Conservation (phyloP, 2,113 vertebrate species). For the Anarhynchus alexandrinus region DNA sequence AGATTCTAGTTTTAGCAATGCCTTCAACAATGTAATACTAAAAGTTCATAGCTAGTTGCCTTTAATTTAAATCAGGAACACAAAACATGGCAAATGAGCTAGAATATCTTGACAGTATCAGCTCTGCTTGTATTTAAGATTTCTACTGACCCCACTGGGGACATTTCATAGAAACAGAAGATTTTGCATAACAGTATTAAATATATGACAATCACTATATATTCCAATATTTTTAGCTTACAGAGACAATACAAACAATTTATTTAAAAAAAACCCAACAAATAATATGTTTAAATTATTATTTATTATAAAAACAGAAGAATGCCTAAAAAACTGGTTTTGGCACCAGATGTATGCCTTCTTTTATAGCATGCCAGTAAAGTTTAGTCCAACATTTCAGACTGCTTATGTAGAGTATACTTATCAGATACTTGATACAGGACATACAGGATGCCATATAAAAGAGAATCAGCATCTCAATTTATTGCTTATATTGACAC, state of each 20-base stretch:
- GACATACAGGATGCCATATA: not conserved
- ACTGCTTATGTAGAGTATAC: not conserved
- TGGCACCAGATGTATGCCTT: not conserved
- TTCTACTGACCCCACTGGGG: not conserved
- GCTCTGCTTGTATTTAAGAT: not conserved
- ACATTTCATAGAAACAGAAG: not conserved
- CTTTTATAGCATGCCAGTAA: not conserved
- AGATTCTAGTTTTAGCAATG: not conserved
- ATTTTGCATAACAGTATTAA: not conserved
- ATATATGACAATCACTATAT: not conserved
- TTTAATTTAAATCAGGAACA: not conserved
- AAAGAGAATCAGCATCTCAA: not conserved
- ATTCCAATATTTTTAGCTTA: not conserved
- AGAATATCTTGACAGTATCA: not conserved
- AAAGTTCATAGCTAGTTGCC: not conserved
- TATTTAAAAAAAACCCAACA: not conserved
- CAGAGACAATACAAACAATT: not conserved
- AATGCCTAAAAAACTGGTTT: not conserved
- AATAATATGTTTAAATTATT: not conserved
- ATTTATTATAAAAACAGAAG: not conserved
- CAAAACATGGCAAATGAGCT: not conserved
- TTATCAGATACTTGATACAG: not conserved
- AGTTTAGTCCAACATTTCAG: not conserved
- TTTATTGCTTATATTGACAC: not conserved
- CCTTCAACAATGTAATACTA: not conserved